These are phyloP conservation scores for Ailuropoda melanoleuca DNA, from an alignment of 2,113 vertebrate species.

Conservation along the genomic window DNA sequence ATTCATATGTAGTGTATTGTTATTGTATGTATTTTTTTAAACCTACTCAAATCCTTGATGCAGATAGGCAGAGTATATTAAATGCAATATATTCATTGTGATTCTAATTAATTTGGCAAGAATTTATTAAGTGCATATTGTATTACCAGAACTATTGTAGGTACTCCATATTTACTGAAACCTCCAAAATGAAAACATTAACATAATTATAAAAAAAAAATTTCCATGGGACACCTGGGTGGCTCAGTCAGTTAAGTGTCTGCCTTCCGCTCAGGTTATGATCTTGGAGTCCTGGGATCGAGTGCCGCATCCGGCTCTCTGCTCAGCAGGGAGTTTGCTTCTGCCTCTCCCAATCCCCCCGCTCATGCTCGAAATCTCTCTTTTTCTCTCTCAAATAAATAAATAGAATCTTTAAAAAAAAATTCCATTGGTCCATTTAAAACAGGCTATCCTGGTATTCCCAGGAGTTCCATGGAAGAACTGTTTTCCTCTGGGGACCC, in stretches of 20 bases:
- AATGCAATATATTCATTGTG: not conserved
- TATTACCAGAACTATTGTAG: not conserved
- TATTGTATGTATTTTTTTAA: not conserved
- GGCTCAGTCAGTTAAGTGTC: not conserved
- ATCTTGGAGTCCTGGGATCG: not conserved
- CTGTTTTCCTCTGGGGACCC: not conserved
- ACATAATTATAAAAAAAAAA: not conserved
- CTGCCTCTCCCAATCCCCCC: not conserved
- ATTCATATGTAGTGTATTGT: too few species aligned
- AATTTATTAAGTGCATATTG: not conserved
- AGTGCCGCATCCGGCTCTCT: not conserved
- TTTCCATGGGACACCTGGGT: not conserved
- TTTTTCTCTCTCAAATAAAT: not conserved
- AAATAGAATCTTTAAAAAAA: not conserved
- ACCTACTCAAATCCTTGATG: not conserved
- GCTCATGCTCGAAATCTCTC: not conserved
- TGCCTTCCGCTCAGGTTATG: not conserved
- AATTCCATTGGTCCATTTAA: not conserved
- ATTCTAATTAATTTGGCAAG: not conserved
- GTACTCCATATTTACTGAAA: not conserved
- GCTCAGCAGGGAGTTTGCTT: not conserved
- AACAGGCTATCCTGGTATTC: not conserved
- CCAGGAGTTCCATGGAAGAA: too few species aligned
- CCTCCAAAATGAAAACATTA: not conserved
- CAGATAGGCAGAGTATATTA: not conserved